Evolutionary conservation across 2,888 invertebrate genomes (phyloP), one percentile per base, ranked within the genome.

Genomic region (Dione vanillae): DNA sequence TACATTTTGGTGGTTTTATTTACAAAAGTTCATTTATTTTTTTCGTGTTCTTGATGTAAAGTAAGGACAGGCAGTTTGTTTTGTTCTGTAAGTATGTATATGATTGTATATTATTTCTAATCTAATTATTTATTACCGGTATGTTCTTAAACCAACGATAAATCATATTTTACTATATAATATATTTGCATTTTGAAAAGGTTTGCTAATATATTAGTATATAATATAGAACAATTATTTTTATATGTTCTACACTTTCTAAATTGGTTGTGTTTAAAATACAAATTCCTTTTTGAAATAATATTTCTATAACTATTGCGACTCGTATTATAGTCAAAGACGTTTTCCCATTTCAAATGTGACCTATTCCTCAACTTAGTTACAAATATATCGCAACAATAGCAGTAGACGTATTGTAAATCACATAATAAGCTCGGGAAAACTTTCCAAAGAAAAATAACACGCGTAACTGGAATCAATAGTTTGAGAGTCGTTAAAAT

Each of bases 401-500:
- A 45, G 56, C 19, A 19, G 9, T 19, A 37, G 19, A 40, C 49
- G 59, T 16, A 59, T 67, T 51, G 40, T 51, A 61, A 67, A 61
- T 43, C 40, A 52, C 52, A 40, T 20, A 61, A 61, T 61, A 61
- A 67, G 43, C 61, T 43, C 35, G n/a, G 52, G 35, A 20, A 45
- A 61, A 61, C 61, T 61, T 61, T 43, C 10, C 14, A 61, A 69
- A 51, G 41, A 47, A 66, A 66, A 56, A 64, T 47, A 41, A 61
- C 59, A 68, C 40, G 67, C 49, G 35, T 61, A 62, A 56, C 65
- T 54, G 70, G 70, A 77, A 77, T 76, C 76, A 76, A 77, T 75
- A 76, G 76, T 74, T 75, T 61, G 61, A 62, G 73, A 75, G 70
- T 74, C 75, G 75, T 77, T 77, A 73, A 75, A 77, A 76, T 78